Evolutionary conservation across 2,797 vertebrate species (phyloP).

Genomic region (Vireo griseus): DNA sequence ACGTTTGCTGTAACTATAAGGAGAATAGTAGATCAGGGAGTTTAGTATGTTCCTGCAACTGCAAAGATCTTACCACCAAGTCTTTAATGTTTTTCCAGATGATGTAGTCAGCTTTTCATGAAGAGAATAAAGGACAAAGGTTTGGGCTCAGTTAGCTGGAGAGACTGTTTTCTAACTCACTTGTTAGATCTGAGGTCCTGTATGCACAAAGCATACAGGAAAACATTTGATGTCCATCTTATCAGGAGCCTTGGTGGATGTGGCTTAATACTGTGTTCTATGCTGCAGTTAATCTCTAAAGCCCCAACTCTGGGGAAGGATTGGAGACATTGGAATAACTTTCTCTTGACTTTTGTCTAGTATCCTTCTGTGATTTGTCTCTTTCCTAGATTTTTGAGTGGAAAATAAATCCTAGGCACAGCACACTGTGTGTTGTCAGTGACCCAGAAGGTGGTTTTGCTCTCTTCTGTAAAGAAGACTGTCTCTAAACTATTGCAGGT

Average conservation of each 20-base stretch:
- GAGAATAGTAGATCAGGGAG: neutral
- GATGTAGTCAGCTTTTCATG: neutral
- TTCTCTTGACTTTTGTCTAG: neutral
- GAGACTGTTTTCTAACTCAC: neutral
- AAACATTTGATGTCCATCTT: neutral
- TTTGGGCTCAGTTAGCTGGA: neutral
- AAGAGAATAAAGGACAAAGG: neutral
- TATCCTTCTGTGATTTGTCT: neutral
- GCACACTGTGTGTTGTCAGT: neutral
- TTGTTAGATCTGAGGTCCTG: neutral
- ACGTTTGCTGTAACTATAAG: neutral
- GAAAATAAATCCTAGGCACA: neutral
- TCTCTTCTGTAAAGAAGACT: neutral
- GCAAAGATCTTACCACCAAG: neutral
- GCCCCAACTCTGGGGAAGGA: fast-evolving
- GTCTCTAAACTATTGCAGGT: neutral
- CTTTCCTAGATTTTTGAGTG: neutral
- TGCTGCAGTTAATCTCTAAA: neutral
- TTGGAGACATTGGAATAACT: neutral
- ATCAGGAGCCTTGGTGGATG: neutral
- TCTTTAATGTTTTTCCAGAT: neutral
- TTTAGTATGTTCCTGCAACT: neutral
- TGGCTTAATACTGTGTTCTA: neutral
- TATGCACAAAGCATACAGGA: neutral
- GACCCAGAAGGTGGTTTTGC: neutral